Evolutionary conservation across 1,140 invertebrate genomes (phyloP).

Genomic region (Drosophila parvula): DNA sequence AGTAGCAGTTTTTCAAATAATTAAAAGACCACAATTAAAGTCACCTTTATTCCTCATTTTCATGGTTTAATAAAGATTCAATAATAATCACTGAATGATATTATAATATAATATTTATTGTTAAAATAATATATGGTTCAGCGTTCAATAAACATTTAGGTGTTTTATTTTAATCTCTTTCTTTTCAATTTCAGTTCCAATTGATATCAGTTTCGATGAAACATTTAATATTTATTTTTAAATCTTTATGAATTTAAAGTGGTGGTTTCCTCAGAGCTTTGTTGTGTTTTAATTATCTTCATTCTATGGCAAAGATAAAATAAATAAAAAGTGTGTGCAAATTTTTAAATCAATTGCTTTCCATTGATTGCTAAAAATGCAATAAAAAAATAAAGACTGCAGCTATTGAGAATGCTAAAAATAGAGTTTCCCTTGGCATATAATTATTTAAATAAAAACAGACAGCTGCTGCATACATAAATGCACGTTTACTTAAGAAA

Average conservation of each 20-base stretch:
- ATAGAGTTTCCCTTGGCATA: not conserved
- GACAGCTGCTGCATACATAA: slow-evolving; percentile 7
- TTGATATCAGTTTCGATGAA: not conserved
- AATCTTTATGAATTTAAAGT: too few relatives aligned
- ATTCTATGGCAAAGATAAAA: not conserved
- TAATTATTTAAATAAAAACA: slow-evolving; percentile 28
- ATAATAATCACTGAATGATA: too few relatives aligned
- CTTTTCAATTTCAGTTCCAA: not conserved
- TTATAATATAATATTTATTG: too few relatives aligned
- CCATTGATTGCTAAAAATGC: not conserved
- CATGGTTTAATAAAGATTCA: too few relatives aligned
- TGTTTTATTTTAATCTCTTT: not conserved
- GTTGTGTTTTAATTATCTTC: not conserved
- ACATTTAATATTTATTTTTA: too few relatives aligned
- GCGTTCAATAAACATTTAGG: not conserved
- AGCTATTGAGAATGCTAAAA: not conserved
- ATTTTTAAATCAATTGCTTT: not conserved
- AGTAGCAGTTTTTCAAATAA: too few relatives aligned
- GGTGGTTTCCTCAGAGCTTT: too few relatives aligned
- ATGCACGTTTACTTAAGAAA: slow-evolving; percentile 24
- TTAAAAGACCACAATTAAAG: too few relatives aligned
- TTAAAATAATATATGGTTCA: not conserved
- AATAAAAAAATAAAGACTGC: not conserved
- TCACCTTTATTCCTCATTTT: too few relatives aligned
- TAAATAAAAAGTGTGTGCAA: not conserved